A percentile compares a stretch with the other conserved stretches of the same genome.
These are phyloP conservation scores for Diabrotica undecimpunctata DNA, from an alignment of 1,140 invertebrate species.

Conservation along the genomic window DNA sequence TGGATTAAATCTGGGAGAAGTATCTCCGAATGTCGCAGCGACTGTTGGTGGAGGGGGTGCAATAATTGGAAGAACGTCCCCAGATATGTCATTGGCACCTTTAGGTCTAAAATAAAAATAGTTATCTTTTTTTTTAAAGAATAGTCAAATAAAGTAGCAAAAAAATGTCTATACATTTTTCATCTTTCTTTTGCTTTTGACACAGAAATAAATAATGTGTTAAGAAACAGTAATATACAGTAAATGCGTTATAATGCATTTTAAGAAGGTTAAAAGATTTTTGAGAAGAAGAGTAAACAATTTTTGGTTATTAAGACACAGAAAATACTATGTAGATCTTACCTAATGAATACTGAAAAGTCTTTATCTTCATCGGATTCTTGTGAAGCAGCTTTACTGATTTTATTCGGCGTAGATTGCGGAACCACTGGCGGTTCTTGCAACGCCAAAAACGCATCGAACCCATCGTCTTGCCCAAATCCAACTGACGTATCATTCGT, in stretches of 20 bases:
- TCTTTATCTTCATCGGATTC: constrained; percentile 75
- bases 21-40: constrained; percentile 53
- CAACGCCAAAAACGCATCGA: constrained; percentile 80
- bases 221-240: no score
- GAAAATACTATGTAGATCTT: constrained; percentile 25
- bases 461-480: constrained; percentile 58
- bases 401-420: constrained; percentile 53
- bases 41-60: constrained; percentile 66
- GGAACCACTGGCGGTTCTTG: constrained; percentile 65
- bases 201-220: no score
- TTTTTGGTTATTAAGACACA: no score
- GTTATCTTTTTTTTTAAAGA: no score
- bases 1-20: constrained; percentile 60
- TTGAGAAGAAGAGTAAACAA: no score
- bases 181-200: neutral
- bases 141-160: no score
- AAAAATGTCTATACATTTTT: neutral
- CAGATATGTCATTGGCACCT: constrained; percentile 41
- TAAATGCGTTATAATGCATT: no score
- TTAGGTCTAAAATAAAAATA: constrained; percentile 57
- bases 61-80: constrained; percentile 60
- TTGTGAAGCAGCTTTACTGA: constrained; percentile 62
- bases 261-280: no score
- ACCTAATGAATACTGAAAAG: constrained; percentile 78
- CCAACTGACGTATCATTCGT: constrained; percentile 26